A percentile compares a stretch with the other conserved stretches of the same genome.
phyloP scores from a whole-genome alignment of 2,888 invertebrate genomes.

The Melanotus villosus region DNA sequence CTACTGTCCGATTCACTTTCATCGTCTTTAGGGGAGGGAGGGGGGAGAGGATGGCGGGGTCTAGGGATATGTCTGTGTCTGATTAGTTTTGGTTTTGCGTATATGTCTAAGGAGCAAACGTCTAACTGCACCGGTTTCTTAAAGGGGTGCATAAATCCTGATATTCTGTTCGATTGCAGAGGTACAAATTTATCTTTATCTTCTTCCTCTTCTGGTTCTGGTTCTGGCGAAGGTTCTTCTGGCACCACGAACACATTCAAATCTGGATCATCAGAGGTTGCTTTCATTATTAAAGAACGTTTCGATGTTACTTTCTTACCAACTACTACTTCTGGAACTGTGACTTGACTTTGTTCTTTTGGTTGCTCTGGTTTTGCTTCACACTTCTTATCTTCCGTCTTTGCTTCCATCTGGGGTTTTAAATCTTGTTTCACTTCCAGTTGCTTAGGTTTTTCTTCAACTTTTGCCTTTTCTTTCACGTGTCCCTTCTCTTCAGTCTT shows the following conservation, averaged over 20 bases:
- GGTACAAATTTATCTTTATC: conserved; percentile 66
- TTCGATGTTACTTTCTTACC: conserved; percentile 60
- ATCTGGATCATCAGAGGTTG: conserved; percentile 63
- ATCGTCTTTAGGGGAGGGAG: conserved; percentile 29
- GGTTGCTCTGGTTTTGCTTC: conserved; percentile 22
- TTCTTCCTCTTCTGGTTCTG: conserved; percentile 64
- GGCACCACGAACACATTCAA: conserved; percentile 60
- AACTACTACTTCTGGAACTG: not conserved
- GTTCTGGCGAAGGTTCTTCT: conserved; percentile 49
- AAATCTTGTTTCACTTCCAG: too few species aligned
- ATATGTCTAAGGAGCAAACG: conserved; percentile 65
- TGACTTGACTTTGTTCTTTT: not conserved
- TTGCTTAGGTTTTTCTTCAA: too few species aligned
- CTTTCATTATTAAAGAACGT: conserved; percentile 64
- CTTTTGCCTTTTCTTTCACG: too few species aligned
- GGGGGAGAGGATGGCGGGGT: conserved; percentile 55
- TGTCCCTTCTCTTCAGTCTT: too few species aligned
- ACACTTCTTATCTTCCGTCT: not conserved
- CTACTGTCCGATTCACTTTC: conserved; percentile 57
- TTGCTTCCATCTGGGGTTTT: too few species aligned
- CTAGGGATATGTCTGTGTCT: conserved; percentile 64
- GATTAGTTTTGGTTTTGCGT: conserved; percentile 66
- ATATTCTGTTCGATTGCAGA: conserved; percentile 65
- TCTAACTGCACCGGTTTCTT: conserved; percentile 66
- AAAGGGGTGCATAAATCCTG: conserved; percentile 64